These are phyloP conservation scores for Acyrthosiphon pisum DNA, from an alignment of 1,140 invertebrate species.

Conservation along the genomic window DNA sequence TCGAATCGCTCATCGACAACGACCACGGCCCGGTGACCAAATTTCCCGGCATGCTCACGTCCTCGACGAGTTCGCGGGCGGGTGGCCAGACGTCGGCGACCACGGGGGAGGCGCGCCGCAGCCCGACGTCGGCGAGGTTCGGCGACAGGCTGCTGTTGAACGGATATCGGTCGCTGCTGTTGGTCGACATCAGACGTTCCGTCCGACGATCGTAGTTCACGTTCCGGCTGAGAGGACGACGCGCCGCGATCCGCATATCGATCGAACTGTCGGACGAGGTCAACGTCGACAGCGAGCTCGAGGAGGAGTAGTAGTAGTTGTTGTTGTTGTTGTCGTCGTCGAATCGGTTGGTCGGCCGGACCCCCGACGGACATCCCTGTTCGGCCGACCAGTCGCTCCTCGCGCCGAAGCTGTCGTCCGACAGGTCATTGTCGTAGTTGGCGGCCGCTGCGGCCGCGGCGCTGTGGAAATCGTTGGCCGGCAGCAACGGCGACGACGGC, in stretches of 20 bases:
- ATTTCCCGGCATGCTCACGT: not conserved
- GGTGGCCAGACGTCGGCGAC: not conserved
- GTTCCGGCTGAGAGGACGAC: not conserved
- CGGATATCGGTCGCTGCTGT: not conserved
- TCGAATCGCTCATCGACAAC: not conserved
- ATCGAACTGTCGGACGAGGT: not conserved
- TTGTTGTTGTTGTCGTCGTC: too few species aligned
- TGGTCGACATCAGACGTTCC: not conserved
- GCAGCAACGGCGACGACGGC: not conserved
- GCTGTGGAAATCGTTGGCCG: not conserved
- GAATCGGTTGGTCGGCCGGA: too few species aligned
- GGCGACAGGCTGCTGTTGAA: not conserved
- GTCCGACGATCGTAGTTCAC: not conserved
- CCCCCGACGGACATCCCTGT: not conserved
- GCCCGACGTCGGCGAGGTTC: fast-evolving
- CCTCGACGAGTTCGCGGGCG: not conserved
- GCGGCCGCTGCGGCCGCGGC: too few species aligned
- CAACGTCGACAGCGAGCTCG: not conserved
- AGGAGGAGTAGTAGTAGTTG: too few species aligned
- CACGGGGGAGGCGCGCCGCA: too few species aligned
- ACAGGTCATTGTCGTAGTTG: not conserved
- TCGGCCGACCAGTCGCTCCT: not conserved
- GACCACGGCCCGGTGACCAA: not conserved
- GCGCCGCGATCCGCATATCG: not conserved
- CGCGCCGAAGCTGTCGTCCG: not conserved